These are phyloP conservation scores for Pogonomyrmex barbatus DNA, from an alignment of 1,140 invertebrate genomes.

Conservation along the genomic window DNA sequence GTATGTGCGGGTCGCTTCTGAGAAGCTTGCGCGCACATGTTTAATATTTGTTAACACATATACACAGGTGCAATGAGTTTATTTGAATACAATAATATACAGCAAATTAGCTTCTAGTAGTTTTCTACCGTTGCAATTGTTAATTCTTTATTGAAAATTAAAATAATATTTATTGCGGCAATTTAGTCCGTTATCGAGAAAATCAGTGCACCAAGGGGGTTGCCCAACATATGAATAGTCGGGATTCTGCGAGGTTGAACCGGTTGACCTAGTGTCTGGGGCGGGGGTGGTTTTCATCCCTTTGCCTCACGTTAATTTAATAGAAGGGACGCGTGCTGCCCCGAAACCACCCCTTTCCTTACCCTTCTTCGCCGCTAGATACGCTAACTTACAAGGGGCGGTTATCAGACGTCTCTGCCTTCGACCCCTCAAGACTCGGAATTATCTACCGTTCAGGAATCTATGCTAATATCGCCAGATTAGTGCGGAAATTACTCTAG, in stretches of 20 bases:
- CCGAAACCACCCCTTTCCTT: conserved; percentile 75
- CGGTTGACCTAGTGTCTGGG: conserved; percentile 77
- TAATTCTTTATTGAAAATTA: conserved; percentile 24
- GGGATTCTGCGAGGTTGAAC: conserved; percentile 72
- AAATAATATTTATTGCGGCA: neutral
- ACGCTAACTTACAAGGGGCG: conserved; percentile 81
- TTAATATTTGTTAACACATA: conserved; percentile 35
- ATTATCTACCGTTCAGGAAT: conserved; percentile 81
- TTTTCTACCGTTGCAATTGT: conserved; percentile 22
- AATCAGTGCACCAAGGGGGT: conserved; percentile 36
- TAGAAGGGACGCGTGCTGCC: conserved; percentile 82
- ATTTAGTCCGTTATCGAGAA: conserved; percentile 25
- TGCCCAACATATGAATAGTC: conserved; percentile 62
- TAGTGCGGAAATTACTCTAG: conserved; percentile 68
- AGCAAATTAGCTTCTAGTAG: neutral
- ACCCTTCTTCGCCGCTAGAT: conserved; percentile 78
- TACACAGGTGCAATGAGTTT: neutral
- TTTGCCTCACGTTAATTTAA: conserved; percentile 84
- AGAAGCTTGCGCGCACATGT: conserved; percentile 6
- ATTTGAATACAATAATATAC: conserved; percentile 9
- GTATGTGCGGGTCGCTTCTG: conserved; percentile 73
- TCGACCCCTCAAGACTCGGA: conserved; percentile 82
- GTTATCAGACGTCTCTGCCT: conserved; percentile 82
- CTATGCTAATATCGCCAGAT: conserved; percentile 81
- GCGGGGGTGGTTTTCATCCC: conserved; percentile 78